A percentile compares a stretch with the other conserved stretches of the same genome.
Conservation (phyloP, 2,113 vertebrate genomes). For the Ophiodon elongatus region DNA sequence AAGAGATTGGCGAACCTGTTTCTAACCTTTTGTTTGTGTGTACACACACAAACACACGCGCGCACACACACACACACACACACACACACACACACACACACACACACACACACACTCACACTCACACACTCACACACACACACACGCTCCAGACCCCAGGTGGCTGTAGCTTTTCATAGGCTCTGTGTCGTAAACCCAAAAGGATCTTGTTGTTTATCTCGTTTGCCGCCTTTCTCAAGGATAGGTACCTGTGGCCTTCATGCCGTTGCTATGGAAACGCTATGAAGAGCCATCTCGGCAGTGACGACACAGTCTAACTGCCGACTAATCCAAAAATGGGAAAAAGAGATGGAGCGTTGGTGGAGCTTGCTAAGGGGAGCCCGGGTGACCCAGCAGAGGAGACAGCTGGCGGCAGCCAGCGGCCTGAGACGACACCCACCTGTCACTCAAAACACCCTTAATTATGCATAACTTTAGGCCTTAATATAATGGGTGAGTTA, state of each 20-base stretch:
- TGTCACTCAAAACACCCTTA: too few relatives aligned
- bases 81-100: slow-evolving; percentile 11
- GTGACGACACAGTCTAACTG: too few relatives aligned
- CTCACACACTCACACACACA: slow-evolving; percentile 1
- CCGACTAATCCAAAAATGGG: too few relatives aligned
- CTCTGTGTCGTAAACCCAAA: slow-evolving; percentile 36
- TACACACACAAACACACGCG: not conserved
- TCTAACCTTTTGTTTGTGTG: slow-evolving; percentile 51
- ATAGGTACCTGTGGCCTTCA: slow-evolving; percentile 53
- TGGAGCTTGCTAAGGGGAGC: too few relatives aligned
- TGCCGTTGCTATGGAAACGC: slow-evolving; percentile 59
- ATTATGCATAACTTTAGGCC: too few relatives aligned
- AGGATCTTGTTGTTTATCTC: slow-evolving; percentile 21
- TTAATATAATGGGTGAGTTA: too few relatives aligned
- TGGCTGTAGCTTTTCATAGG: slow-evolving; percentile 23
- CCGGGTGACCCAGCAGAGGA: too few relatives aligned
- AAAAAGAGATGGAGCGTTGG: too few relatives aligned
- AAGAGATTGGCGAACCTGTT: slow-evolving; percentile 22
- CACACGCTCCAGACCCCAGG: not conserved
- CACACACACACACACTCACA: not conserved
- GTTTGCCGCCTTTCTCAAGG: slow-evolving; percentile 11
- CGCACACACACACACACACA: not conserved
- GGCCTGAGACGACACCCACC: too few relatives aligned
- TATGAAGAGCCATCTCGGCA: too few relatives aligned
- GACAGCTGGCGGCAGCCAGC: too few relatives aligned